Evolutionary conservation across 2,888 invertebrate species (phyloP), one percentile per base, ranked within the genome.

Genomic region (Coelopa pilipes): DNA sequence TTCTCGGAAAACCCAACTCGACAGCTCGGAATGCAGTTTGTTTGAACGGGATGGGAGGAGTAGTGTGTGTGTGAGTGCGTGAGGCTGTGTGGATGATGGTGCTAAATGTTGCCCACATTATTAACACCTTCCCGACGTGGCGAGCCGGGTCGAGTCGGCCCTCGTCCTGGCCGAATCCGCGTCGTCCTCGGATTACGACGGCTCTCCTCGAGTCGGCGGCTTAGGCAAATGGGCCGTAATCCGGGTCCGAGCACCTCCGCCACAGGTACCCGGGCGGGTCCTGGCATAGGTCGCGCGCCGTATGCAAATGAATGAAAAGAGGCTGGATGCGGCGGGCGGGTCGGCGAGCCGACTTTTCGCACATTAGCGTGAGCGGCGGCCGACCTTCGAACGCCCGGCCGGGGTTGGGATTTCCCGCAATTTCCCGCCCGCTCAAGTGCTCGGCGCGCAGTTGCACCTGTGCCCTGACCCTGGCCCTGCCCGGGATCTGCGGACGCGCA

Each of bases 71-170:
- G n/a, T 57, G 13, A 1, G 24, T 13, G 34, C 17, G 74, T 77
- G 80, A 79, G 76, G 80, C 76, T 76, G 80, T 82, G 81, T 83
- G 81, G 82, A 80, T 81, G 82, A 78, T 83, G 83, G 83, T 83
- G 83, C 82, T 84, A 85, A 85, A 85, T 84, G 81, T 83, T 85
- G 84, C 82, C 83, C 85, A 83, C 84, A 83, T 84, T 82, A 82
- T 84, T 84, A 84, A 83, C 85, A 83, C 85, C 83, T 85, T 71
- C 7, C 34, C 34, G 34, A 7, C 34, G 34, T 7, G 34, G 2
- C 34, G 34, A 34, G 34, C 34, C 34, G 34, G 34, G 7, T 7
- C 34, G 34, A n/a, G n/a, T n/a, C 34, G 34, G 34, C 2, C 34
- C 7, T 2, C 4, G 34, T 7, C 34, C 34, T 2, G 7, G 4